Percentiles rank a stretch among this genome's conserved stretches.
Evolutionary conservation across 2,888 invertebrate species (phyloP).

Genomic region (Harpalus rubripes): DNA sequence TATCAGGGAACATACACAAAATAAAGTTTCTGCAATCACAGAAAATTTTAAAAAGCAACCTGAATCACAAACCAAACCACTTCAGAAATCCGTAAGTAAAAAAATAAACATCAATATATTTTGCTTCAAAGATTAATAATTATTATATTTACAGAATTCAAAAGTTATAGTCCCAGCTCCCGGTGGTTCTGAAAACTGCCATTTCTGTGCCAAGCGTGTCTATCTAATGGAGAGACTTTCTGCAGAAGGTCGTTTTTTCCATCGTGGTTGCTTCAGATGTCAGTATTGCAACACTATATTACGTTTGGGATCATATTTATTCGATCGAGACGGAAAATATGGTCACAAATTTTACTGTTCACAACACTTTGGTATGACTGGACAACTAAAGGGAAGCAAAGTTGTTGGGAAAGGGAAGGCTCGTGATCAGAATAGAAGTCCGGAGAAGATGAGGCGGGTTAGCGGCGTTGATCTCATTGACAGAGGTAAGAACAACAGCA

Average conservation of each 20-base stretch:
- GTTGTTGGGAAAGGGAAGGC: constrained; percentile 71
- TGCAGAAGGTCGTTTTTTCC: constrained; percentile 94
- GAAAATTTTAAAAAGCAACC: constrained; percentile 85
- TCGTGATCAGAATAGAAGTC: constrained; percentile 74
- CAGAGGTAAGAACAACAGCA: constrained; percentile 72
- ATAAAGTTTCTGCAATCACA: constrained; percentile 93
- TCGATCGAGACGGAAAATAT: constrained; percentile 84
- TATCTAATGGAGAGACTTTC: constrained; percentile 95
- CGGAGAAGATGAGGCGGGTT: constrained; percentile 78
- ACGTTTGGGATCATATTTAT: constrained; percentile 88
- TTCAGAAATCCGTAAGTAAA: constrained; percentile 80
- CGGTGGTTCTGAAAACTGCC: constrained; percentile 87
- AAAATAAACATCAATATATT: neutral
- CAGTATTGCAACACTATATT: constrained; percentile 93
- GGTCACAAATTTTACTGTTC: constrained; percentile 87
- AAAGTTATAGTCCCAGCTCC: constrained; percentile 83
- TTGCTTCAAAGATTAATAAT: constrained; percentile 51
- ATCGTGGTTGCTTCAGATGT: constrained; percentile 96
- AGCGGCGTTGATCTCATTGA: constrained; percentile 79
- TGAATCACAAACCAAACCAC: constrained; percentile 77
- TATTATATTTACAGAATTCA: constrained; percentile 77
- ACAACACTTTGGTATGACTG: constrained; percentile 85
- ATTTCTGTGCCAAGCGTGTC: constrained; percentile 94
- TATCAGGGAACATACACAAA: constrained; percentile 82
- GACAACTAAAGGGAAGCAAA: constrained; percentile 76